Percentiles rank a stretch among this genome's conserved stretches.
Evolutionary conservation across 2,113 vertebrate species (phyloP).

Genomic region (Spea bombifrons): DNA sequence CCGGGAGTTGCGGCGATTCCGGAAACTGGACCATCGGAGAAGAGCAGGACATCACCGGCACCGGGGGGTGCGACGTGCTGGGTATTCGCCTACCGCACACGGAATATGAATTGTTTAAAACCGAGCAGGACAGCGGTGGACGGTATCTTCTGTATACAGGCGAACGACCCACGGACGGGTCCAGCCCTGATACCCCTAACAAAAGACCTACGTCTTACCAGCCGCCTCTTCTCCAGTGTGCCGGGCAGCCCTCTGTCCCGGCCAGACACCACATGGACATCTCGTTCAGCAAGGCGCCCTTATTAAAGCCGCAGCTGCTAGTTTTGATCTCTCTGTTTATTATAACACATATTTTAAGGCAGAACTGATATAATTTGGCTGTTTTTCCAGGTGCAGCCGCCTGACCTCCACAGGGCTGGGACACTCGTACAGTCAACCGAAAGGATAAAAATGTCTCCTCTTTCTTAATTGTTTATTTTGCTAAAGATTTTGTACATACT

Average conservation of each 20-base stretch:
- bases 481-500: slow-evolving; percentile 35
- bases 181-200: slow-evolving; percentile 71
- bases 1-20: slow-evolving; percentile 70
- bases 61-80: slow-evolving; percentile 74
- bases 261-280: slow-evolving; percentile 46
- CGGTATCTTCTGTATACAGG: slow-evolving; percentile 77
- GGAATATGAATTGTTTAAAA: slow-evolving; percentile 84
- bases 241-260: slow-evolving; percentile 31
- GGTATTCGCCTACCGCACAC: slow-evolving; percentile 84
- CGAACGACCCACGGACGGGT: slow-evolving; percentile 82
- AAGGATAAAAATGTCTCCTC: slow-evolving; percentile 15
- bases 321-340: slow-evolving; percentile 48
- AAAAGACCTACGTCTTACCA: slow-evolving; percentile 85
- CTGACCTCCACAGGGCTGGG: slow-evolving; percentile 50
- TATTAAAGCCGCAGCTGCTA: slow-evolving; percentile 32
- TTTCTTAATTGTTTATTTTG: slow-evolving; percentile 20
- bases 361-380: slow-evolving; percentile 49
- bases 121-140: slow-evolving; percentile 67
- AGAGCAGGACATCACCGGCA: slow-evolving; percentile 80
- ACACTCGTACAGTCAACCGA: slow-evolving; percentile 2
- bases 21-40: slow-evolving; percentile 69
- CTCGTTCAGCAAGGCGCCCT: neutral
- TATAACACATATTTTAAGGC: slow-evolving; percentile 49
- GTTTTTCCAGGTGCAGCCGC: slow-evolving; percentile 41
- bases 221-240: slow-evolving; percentile 77